phyloP scores from a whole-genome alignment of 2,113 vertebrate genomes.

The Odontesthes bonariensis region DNA sequence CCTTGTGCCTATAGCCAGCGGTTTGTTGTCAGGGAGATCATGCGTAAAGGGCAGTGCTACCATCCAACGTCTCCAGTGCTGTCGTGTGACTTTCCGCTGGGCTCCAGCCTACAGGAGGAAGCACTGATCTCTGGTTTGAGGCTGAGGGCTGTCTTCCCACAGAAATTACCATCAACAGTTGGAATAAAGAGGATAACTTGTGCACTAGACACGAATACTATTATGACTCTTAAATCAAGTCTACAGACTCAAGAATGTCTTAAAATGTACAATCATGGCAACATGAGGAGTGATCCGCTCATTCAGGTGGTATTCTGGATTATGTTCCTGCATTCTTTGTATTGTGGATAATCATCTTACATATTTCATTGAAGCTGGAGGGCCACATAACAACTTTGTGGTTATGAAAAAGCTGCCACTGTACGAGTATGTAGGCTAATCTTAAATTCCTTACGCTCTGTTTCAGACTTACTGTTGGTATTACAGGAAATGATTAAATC shows the following conservation, averaged over 20 bases:
- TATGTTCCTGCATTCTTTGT: neutral
- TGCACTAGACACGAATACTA: neutral
- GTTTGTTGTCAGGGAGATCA: constrained; percentile 13
- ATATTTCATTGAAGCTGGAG: neutral
- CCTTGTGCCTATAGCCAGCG: neutral
- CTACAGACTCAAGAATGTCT: neutral
- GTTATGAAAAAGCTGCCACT: neutral
- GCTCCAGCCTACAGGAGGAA: neutral
- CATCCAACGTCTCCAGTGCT: neutral
- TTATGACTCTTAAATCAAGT: neutral
- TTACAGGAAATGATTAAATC: neutral
- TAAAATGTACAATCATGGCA: neutral
- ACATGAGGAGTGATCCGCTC: neutral
- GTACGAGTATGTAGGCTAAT: neutral
- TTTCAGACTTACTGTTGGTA: neutral
- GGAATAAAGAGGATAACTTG: neutral
- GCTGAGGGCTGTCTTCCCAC: neutral
- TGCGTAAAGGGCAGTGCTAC: constrained; percentile 14
- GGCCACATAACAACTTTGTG: neutral
- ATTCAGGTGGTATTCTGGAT: neutral
- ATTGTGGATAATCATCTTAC: neutral
- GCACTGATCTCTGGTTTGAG: neutral
- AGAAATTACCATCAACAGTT: neutral
- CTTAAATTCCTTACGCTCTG: neutral
- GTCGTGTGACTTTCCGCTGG: constrained; percentile 1